Percentiles rank a stretch among this genome's conserved stretches.
These are phyloP conservation scores for Thymelicus sylvestris DNA, from an alignment of 2,888 invertebrate genomes.

Conservation along the genomic window DNA sequence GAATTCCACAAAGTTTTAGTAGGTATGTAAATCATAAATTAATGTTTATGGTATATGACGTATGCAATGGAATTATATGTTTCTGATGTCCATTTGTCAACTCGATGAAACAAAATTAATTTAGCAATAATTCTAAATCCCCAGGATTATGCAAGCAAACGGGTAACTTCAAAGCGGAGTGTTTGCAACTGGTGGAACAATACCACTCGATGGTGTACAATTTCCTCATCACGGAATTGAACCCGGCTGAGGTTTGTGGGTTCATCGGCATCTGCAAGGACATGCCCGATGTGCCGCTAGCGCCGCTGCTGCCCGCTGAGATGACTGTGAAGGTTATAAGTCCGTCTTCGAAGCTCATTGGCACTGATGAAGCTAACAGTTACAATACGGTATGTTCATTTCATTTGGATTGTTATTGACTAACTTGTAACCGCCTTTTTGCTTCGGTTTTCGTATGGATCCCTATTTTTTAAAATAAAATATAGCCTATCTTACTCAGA, in stretches of 20 bases:
- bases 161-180: constrained; percentile 89
- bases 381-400: constrained; percentile 45
- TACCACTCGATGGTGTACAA: constrained; percentile 91
- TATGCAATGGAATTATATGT: no score
- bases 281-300: constrained; percentile 72
- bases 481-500: no score
- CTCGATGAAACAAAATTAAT: no score
- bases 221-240: constrained; percentile 87
- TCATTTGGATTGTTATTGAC: no score
- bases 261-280: constrained; percentile 88
- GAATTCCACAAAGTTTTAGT: constrained; percentile 92
- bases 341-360: constrained; percentile 57
- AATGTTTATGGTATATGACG: no score
- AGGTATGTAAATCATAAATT: constrained; percentile 60
- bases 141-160: constrained; percentile 92
- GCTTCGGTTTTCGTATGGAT: no score
- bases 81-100: no score
- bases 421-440: no score
- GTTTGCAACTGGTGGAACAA: constrained; percentile 90
- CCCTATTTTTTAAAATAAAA: no score
- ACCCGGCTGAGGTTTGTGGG: constrained; percentile 88
- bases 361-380: constrained; percentile 69
- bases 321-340: constrained; percentile 61
- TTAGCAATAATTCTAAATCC: no score
- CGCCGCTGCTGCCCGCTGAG: constrained; percentile 85